phyloP scores from a whole-genome alignment of 2,888 invertebrate genomes.

The Adelphocoris suturalis region DNA sequence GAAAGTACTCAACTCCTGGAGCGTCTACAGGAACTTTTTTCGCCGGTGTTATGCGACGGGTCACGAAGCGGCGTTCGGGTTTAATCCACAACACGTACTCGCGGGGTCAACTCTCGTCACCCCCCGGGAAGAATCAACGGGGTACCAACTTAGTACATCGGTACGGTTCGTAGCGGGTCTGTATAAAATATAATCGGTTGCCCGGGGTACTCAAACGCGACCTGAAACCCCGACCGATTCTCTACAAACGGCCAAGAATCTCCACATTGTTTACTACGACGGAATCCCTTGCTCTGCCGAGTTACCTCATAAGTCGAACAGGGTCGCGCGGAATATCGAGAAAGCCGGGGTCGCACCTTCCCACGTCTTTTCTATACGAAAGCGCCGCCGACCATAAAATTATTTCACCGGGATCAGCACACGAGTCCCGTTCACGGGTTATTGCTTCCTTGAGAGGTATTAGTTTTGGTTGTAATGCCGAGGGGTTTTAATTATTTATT shows the following conservation, averaged over 20 bases:
- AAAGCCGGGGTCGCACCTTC: constrained; percentile 19
- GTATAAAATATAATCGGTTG: neutral
- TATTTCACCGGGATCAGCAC: constrained; percentile 17
- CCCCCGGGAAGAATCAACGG: neutral
- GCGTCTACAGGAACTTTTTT: no score
- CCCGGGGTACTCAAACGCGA: neutral
- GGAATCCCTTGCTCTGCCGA: neutral
- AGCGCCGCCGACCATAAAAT: constrained; percentile 25
- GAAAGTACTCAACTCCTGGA: no score
- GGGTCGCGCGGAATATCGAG: constrained; percentile 11
- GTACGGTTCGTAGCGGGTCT: neutral
- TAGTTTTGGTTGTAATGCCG: constrained; percentile 17
- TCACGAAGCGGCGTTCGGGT: neutral
- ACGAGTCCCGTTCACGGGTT: constrained; percentile 20
- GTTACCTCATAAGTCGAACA: constrained; percentile 23
- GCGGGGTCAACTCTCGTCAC: constrained; percentile 1
- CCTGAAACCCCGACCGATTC: neutral
- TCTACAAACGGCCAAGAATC: neutral
- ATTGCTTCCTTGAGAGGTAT: constrained; percentile 25
- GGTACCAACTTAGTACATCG: no score
- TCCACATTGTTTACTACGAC: neutral
- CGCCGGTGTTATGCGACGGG: constrained; percentile 4
- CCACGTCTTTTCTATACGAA: constrained; percentile 1
- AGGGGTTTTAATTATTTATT: constrained; percentile 25
- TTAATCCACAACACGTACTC: neutral